Conservation (phyloP, 2,797 vertebrate genomes). For the Onychomys arenicola region DNA sequence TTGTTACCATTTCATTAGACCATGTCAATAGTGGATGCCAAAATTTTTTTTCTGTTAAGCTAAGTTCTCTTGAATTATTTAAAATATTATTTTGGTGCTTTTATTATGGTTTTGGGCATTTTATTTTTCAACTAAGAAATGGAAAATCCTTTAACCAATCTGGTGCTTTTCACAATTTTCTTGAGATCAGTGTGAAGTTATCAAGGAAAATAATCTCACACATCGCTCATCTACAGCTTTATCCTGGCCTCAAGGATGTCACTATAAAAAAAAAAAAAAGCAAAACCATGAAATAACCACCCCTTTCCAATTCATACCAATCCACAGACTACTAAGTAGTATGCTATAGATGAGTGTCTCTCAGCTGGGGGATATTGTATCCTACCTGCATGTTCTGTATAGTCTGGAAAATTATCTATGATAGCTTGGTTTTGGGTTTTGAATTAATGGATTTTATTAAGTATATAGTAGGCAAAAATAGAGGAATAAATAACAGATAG, state of each 20-base stretch:
- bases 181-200: neutral
- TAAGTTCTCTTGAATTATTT: neutral
- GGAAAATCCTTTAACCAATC: conserved; percentile 24
- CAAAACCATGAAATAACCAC: neutral
- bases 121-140: conserved; percentile 43
- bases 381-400: neutral
- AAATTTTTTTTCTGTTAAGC: neutral
- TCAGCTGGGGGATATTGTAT: neutral
- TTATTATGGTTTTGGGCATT: neutral
- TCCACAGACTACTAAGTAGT: neutral
- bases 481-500: neutral
- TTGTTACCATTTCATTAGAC: neutral
- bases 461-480: neutral
- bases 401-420: neutral
- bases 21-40: neutral
- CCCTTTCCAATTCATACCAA: neutral
- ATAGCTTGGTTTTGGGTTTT: neutral
- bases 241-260: neutral
- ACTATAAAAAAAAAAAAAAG: neutral
- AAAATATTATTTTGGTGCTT: conserved; percentile 4
- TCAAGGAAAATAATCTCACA: conserved; percentile 50
- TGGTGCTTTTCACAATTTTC: conserved; percentile 3
- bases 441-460: neutral
- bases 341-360: neutral
- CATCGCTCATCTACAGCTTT: neutral